Conservation (phyloP, 2,888 invertebrate genomes). For the Buathra laborator region DNA sequence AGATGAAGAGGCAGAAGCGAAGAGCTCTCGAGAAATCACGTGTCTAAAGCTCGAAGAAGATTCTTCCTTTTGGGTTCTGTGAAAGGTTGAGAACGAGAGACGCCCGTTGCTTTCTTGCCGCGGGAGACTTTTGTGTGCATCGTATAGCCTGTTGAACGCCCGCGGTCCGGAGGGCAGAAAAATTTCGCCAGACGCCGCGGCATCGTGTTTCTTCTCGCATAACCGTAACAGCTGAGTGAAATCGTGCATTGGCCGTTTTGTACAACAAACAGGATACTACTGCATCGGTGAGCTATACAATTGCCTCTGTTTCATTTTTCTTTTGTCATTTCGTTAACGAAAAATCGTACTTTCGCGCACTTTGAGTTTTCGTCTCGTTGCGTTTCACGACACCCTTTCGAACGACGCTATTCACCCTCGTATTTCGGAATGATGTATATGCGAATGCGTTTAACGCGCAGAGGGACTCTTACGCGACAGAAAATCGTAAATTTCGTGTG, state of each 20-base stretch:
- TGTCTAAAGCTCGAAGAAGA: not conserved
- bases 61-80: not conserved
- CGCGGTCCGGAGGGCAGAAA: constrained; percentile 32
- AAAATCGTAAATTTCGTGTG: too few species aligned
- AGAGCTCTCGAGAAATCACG: not conserved
- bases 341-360: too few species aligned
- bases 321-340: not conserved
- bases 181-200: constrained; percentile 43
- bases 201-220: constrained; percentile 35
- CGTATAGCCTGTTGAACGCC: constrained; percentile 58
- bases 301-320: constrained; percentile 19
- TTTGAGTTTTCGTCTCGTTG: not conserved
- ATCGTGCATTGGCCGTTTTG: constrained; percentile 37
- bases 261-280: constrained; percentile 17
- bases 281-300: constrained; percentile 27
- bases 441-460: too few species aligned
- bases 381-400: too few species aligned
- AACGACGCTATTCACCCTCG: too few species aligned
- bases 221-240: constrained; percentile 61
- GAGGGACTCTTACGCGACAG: too few species aligned
- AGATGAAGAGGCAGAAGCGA: not conserved
- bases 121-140: constrained; percentile 18
- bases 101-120: constrained; percentile 15
- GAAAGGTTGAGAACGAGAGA: constrained; percentile 33
- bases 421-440: too few species aligned